These are phyloP conservation scores for Bombus superbus DNA, from an alignment of 1,140 invertebrate species.

Conservation along the genomic window DNA sequence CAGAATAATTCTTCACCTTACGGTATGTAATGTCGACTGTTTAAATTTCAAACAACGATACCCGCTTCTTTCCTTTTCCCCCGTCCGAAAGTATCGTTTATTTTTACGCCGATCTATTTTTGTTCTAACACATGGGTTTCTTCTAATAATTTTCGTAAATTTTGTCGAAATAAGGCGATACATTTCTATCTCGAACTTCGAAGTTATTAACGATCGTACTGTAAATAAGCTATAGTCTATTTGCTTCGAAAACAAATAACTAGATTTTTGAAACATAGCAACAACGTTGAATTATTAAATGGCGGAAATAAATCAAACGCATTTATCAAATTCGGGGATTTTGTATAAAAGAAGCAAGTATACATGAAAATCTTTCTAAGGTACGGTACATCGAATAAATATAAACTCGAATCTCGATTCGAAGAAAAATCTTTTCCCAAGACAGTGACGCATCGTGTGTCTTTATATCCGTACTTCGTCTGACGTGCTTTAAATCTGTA, in stretches of 20 bases:
- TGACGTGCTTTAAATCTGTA: neutral
- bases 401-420: neutral
- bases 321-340: neutral
- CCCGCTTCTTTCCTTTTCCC: conserved; percentile 2
- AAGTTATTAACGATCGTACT: too few species aligned
- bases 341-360: neutral
- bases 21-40: too few species aligned
- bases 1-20: neutral
- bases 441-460: too few species aligned
- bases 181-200: neutral
- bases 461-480: too few species aligned
- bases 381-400: neutral
- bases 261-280: neutral
- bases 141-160: conserved; percentile 30
- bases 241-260: too few species aligned
- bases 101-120: conserved; percentile 43
- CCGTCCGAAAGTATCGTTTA: conserved; percentile 26
- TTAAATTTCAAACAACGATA: neutral
- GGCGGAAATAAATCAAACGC: neutral
- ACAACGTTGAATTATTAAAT: neutral
- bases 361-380: too few species aligned
- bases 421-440: neutral
- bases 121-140: conserved; percentile 24
- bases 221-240: neutral
- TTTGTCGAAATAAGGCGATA: conserved; percentile 18